Evolutionary conservation across 2,797 vertebrate species (phyloP), one percentile per base, ranked within the genome.

Genomic region (Melanotaenia parkinsoni): DNA sequence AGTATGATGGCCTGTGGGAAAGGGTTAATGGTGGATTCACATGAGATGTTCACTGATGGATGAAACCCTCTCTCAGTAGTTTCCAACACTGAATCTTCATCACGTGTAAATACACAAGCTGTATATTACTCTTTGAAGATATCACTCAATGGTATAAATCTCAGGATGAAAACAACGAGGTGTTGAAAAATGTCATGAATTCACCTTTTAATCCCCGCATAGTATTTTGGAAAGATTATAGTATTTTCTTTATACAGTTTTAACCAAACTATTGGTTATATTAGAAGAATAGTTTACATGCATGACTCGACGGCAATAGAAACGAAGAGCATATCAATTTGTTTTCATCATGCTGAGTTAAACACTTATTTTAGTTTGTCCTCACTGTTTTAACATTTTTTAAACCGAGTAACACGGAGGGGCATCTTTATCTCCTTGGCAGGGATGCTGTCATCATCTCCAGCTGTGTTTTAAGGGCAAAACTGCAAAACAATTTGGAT

Each of bases 141-240:
- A 64, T 84, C 57, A 76, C 68, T 70, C 71, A 83, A 89, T 89
- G 88, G 82, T 91, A 90, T 88, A 81, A 91, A 94, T 93, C 95
- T 96, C 95, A 95, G 95, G 95, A 93, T 92, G 79, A 90, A 92
- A 93, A 92, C 90, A 92, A 90, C 91, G 80, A 78, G 37, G 40
- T 64, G 88, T 89, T 93, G 50, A 83, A 77, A 83, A 86, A 80
- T 72, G 68, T 76, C 84, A 84, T 80, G 74, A 89, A 89, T 89
- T 91, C 75, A 89, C 91, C 90, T 88, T 93, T 95, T 91, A 91
- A 89, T 78, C 83, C 83, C 79, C 65, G 63, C 85, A 89, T 88
- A 84, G 78, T 92, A 90, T 93, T 93, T 92, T 92, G 72, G 74
- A 84, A 89, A 72, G 86, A 74, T 64, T 80, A 89, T 53, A 81